Evolutionary conservation across 2,113 vertebrate genomes (phyloP).

Genomic region (Psilopsiagon aurifrons): DNA sequence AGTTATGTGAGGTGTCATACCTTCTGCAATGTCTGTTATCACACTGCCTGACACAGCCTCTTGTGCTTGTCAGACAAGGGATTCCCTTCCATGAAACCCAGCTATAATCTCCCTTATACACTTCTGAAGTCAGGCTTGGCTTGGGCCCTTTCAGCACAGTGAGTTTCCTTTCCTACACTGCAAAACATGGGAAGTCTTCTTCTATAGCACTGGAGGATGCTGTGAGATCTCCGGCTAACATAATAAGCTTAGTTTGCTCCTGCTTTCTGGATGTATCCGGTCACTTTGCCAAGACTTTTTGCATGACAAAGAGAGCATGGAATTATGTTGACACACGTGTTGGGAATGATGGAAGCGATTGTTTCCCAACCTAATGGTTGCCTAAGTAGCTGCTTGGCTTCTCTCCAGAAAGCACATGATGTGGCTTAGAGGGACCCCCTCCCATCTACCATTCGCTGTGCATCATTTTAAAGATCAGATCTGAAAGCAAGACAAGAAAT

Average conservation of each 20-base stretch:
- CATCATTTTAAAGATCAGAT: conserved; percentile 6
- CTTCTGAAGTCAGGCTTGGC: conserved; percentile 7
- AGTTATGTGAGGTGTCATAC: neutral
- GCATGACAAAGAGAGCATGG: conserved; percentile 72
- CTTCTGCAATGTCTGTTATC: neutral
- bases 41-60: neutral
- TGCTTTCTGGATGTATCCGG: conserved; percentile 70
- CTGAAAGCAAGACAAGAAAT: neutral
- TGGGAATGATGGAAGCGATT: conserved; percentile 67
- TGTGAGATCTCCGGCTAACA: conserved; percentile 64
- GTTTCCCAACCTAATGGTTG: conserved; percentile 68
- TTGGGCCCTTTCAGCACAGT: neutral
- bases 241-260: conserved; percentile 62
- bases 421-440: neutral
- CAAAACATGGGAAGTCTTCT: conserved; percentile 55
- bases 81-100: neutral
- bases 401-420: conserved; percentile 45
- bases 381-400: conserved; percentile 69
- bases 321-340: conserved; percentile 74
- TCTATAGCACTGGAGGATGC: conserved; percentile 49
- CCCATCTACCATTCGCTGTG: neutral
- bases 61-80: neutral
- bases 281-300: conserved; percentile 62
- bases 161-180: neutral
- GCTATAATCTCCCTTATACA: neutral